These are phyloP conservation scores for Plestiodon gilberti DNA, from an alignment of 2,113 vertebrate species.

Conservation along the genomic window DNA sequence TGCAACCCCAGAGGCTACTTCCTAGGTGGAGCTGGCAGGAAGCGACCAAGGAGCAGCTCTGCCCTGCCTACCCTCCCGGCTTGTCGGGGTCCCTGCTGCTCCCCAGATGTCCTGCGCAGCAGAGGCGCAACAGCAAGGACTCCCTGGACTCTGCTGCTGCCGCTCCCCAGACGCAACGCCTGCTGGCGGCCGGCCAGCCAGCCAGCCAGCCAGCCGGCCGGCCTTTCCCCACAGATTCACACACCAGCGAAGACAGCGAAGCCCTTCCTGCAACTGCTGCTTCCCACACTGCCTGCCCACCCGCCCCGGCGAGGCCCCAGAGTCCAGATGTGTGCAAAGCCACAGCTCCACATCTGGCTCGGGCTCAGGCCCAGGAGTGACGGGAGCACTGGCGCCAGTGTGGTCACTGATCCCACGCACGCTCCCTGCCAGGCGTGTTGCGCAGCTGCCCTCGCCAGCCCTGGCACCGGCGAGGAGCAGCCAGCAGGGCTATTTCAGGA, in stretches of 20 bases:
- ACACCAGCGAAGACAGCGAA: neutral
- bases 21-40: neutral
- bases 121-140: no score
- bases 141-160: no score
- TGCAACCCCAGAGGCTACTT: no score
- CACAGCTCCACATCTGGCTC: conserved; percentile 25
- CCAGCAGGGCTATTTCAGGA: conserved; percentile 61
- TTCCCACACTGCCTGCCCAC: neutral
- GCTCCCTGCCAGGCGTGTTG: conserved; percentile 39
- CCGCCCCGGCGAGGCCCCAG: neutral
- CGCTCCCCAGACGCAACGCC: neutral
- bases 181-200: no score
- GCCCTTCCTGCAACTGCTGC: neutral
- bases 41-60: neutral
- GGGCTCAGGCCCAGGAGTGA: conserved; percentile 46
- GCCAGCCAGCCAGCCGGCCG: no score
- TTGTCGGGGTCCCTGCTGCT: no score
- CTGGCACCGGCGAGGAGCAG: conserved; percentile 55
- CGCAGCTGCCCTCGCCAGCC: conserved; percentile 54
- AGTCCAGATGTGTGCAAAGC: conserved; percentile 11
- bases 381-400: conserved; percentile 72
- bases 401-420: conserved; percentile 69
- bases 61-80: neutral
- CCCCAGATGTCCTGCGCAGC: no score
- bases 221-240: no score